A percentile compares a stretch with the other conserved stretches of the same genome.
These are phyloP conservation scores for Cyanoramphus novaezelandiae DNA, from an alignment of 2,113 vertebrate species.

Conservation along the genomic window DNA sequence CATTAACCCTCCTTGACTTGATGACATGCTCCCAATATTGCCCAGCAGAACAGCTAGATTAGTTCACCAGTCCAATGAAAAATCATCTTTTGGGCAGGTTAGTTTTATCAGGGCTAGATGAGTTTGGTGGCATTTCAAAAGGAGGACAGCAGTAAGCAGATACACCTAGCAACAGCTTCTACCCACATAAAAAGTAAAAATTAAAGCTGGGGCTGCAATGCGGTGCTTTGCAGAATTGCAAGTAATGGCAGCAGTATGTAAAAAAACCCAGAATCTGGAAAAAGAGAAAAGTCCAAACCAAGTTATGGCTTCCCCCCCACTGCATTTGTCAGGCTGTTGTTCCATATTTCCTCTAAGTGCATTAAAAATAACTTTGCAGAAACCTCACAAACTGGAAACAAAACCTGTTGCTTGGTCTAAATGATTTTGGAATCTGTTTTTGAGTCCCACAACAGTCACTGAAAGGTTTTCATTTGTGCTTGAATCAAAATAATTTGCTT, in stretches of 20 bases:
- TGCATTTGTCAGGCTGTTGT: neutral
- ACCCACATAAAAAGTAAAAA: neutral
- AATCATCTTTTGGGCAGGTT: neutral
- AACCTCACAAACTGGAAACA: neutral
- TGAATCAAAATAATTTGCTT: neutral
- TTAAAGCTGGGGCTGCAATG: neutral
- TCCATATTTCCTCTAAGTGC: neutral
- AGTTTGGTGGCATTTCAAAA: neutral
- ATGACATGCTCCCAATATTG: neutral
- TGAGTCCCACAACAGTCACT: neutral
- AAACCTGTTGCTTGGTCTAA: neutral
- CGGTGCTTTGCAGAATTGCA: neutral
- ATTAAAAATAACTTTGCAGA: neutral
- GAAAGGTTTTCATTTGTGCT: neutral
- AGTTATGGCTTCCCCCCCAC: neutral
- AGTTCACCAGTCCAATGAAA: neutral
- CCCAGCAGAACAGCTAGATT: neutral
- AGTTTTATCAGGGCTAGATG: neutral
- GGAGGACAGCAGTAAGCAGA: neutral
- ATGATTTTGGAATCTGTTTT: neutral
- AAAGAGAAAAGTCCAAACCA: neutral
- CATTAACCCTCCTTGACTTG: neutral
- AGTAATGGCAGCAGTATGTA: neutral
- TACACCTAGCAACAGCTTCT: neutral
- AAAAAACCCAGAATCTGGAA: neutral